phyloP scores from a whole-genome alignment of 1,140 invertebrate species.

The Musca domestica region DNA sequence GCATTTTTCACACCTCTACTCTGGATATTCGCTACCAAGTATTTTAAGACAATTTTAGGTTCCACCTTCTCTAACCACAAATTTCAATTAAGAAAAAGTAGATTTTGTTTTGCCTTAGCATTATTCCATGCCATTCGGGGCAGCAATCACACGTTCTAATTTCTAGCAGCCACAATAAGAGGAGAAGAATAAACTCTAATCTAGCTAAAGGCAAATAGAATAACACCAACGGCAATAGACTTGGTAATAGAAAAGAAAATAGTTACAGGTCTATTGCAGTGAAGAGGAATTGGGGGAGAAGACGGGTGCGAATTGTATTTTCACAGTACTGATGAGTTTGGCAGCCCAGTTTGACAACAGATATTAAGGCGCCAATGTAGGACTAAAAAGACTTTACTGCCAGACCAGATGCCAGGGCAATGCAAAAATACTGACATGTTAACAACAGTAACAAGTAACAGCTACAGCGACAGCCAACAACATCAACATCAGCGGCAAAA shows the following conservation, averaged over 20 bases:
- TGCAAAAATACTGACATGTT: not conserved
- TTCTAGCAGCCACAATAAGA: not conserved
- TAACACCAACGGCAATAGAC: no score
- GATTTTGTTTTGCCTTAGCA: not conserved
- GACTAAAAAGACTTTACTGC: not conserved
- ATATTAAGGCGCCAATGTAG: not conserved
- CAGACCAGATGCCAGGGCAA: no score
- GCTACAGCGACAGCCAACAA: no score
- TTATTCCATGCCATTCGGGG: no score
- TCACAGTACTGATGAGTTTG: not conserved
- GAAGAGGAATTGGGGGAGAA: no score
- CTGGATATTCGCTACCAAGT: no score
- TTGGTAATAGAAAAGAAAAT: no score
- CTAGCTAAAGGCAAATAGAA: not conserved
- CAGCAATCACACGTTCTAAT: conserved; percentile 12
- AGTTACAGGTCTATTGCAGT: no score
- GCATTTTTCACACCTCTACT: no score
- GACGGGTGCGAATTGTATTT: no score
- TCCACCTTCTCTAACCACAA: not conserved
- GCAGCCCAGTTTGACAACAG: conserved; percentile 6
- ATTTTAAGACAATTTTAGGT: no score
- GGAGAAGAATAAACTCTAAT: not conserved
- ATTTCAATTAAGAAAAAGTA: conserved; percentile 7
- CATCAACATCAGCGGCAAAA: no score
- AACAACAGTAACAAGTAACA: not conserved